phyloP scores from a whole-genome alignment of 2,797 vertebrate genomes.

The Cacajao melanocephalus region DNA sequence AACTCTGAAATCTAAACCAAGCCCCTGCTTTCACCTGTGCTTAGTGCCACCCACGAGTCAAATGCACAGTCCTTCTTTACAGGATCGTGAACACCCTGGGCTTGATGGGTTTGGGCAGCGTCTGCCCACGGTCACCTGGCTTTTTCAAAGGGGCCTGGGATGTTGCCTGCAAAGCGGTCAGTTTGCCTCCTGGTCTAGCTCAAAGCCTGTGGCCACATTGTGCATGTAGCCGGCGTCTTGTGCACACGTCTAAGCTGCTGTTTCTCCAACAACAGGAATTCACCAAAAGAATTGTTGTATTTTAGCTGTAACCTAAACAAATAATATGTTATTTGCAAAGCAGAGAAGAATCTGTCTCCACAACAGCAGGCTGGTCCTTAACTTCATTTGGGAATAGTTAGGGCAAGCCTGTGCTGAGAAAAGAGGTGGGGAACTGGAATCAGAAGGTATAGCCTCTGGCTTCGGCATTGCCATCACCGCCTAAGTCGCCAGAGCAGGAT shows the following conservation, averaged over 20 bases:
- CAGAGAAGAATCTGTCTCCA: not conserved
- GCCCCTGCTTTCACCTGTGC: fast-evolving
- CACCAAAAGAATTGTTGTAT: not conserved
- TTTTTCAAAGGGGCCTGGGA: fast-evolving
- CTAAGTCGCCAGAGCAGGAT: not conserved
- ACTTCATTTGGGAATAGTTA: not conserved
- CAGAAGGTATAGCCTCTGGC: not conserved
- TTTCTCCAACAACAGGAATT: not conserved
- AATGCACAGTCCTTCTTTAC: too few relatives aligned
- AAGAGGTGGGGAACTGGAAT: not conserved
- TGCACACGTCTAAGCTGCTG: fast-evolving
- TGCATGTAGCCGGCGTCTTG: not conserved
- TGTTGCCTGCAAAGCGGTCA: fast-evolving
- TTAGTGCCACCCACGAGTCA: too few relatives aligned
- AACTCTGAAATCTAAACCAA: not conserved
- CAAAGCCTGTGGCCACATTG: fast-evolving
- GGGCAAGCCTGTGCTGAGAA: not conserved
- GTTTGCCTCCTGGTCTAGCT: too few relatives aligned
- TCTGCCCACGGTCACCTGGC: too few relatives aligned
- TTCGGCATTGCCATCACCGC: fast-evolving
- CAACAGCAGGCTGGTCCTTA: too few relatives aligned
- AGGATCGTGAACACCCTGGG: not conserved
- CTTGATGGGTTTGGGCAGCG: fast-evolving
- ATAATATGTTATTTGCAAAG: too few relatives aligned
- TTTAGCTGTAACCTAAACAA: not conserved